Base-by-base conservation (phyloP, 2,113 vertebrate genomes). In the Odontesthes bonariensis region DNA sequence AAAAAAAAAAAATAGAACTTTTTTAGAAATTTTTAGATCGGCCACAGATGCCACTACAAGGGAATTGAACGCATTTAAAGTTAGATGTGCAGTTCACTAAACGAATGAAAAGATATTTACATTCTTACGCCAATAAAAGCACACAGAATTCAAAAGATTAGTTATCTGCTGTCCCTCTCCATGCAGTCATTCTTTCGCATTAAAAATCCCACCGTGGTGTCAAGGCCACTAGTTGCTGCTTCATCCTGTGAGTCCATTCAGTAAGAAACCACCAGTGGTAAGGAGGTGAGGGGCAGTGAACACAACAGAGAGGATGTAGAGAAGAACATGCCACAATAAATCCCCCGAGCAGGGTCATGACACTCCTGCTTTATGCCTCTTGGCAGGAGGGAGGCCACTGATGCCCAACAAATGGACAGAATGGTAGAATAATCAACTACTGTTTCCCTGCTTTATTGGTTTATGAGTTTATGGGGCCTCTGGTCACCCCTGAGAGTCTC, bases 361-460 rank as follows among this genome's bases (percentile, higher is more conserved):
- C 80, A 82, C 82, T 75, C 85, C 70, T 47, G 81, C 85, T 90
- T 88, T 91, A 89, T 92, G 84, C 68, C 76, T 89, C 82, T 75
- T 78, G 47, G 83, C 82, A 59, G 88, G 88, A 82, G 91, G 82
- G 84, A 76, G 81, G 75, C 70, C 65, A 62, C 77, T 81, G 84
- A 88, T 79, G 91, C 82, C 69, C 57, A 67, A 86, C 87, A 92
- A 92, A 92, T 85, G 83, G 85, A 86, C 85, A 73, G 75, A 86
- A 81, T 73, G 77, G 73, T 81, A 75, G 80, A 88, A 86, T 84
- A 87, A 90, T 92, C 76, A 87, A 87, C 81, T 81, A 83, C 75
- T 86, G 88, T 81, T 89, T 88, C 76, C 75, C 69, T 78, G 76
- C 76, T 89, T 86, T 88, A 82, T 69, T 80, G 85, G 74, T 87